These are phyloP conservation scores for Alviniconcha marisindica DNA, from an alignment of 1,140 invertebrate species.

Conservation along the genomic window DNA sequence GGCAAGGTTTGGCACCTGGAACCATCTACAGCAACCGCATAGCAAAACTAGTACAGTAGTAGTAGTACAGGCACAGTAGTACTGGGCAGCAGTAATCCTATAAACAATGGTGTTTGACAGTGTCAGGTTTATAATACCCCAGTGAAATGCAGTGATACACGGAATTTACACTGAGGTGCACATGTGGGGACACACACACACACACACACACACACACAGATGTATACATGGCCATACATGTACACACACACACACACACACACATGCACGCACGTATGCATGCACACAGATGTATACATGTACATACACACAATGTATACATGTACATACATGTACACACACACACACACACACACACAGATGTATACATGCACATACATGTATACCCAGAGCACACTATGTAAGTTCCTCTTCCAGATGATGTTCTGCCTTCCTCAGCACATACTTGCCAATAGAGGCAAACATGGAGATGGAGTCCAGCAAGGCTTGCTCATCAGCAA, in stretches of 20 bases:
- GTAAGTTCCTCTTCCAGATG: slow-evolving; percentile 8
- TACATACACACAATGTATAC: not conserved
- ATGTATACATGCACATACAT: not conserved
- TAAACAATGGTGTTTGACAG: no score
- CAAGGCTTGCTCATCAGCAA: slow-evolving; percentile 42
- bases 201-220: no score
- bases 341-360: not conserved
- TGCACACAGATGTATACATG: not conserved
- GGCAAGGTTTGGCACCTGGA: not conserved
- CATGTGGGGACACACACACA: no score
- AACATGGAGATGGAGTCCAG: slow-evolving; percentile 41
- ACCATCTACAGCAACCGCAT: not conserved
- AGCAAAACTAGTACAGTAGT: not conserved
- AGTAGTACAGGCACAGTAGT: not conserved
- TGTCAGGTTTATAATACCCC: no score
- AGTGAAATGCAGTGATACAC: not conserved
- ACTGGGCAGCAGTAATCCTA: not conserved
- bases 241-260: slow-evolving; percentile 3
- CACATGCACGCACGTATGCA: not conserved
- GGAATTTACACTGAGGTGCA: not conserved
- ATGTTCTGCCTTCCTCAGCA: slow-evolving; percentile 43
- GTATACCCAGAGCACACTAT: not conserved
- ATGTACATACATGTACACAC: not conserved
- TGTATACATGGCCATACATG: no score
- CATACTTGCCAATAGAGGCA: slow-evolving; percentile 51